These are phyloP conservation scores for Oscheius sp. DNA, from an alignment of 2,888 invertebrate species.

Conservation along the genomic window DNA sequence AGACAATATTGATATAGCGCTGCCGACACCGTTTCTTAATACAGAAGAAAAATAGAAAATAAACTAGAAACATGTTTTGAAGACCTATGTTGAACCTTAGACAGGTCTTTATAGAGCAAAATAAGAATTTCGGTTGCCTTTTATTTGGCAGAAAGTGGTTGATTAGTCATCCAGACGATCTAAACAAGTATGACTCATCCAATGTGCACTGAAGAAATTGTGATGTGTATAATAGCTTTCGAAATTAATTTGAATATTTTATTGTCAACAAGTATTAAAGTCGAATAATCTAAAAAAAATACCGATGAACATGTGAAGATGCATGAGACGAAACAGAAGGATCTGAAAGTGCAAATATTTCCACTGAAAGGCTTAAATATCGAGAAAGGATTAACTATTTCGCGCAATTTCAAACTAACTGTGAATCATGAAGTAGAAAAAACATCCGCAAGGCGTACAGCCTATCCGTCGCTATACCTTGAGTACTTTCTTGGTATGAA, in stretches of 20 bases:
- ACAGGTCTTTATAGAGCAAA: too few relatives aligned
- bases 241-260: not conserved
- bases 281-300: conserved; percentile 11
- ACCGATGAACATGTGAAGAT: not conserved
- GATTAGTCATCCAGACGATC: conserved; percentile 7
- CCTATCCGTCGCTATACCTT: not conserved
- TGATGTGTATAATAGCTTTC: not conserved
- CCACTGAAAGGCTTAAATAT: not conserved
- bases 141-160: conserved; percentile 14
- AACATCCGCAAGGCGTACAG: not conserved
- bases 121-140: not conserved
- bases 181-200: conserved; percentile 26
- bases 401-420: conserved; percentile 23
- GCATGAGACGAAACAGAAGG: not conserved
- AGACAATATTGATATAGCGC: too few relatives aligned
- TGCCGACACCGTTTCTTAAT: too few relatives aligned
- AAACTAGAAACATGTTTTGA: too few relatives aligned
- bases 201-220: not conserved
- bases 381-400: not conserved
- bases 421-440: conserved; percentile 5
- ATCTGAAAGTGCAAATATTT: not conserved
- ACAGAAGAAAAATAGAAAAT: too few relatives aligned
- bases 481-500: not conserved
- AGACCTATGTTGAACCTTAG: too few relatives aligned
- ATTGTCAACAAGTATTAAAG: not conserved